These are phyloP conservation scores for Penelope pileata DNA, from an alignment of 2,113 vertebrate genomes.

Conservation along the genomic window DNA sequence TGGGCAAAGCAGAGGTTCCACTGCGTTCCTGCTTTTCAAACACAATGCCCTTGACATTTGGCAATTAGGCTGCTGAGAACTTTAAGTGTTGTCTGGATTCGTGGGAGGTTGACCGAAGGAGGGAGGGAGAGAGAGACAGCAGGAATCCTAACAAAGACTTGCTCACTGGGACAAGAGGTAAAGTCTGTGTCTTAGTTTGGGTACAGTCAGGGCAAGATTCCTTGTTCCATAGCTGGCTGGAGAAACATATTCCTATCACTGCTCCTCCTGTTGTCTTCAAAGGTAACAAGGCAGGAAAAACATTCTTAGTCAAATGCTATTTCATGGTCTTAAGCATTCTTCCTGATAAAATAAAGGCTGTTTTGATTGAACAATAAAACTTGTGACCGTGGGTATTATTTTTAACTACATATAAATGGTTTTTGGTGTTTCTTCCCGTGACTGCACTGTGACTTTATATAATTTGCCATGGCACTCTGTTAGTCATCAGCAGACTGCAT, in stretches of 20 bases:
- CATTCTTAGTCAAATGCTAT: not conserved
- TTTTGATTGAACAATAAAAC: conserved; percentile 17
- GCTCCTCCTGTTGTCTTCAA: not conserved
- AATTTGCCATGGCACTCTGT: not conserved
- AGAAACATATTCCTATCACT: not conserved
- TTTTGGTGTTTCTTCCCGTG: conserved; percentile 23
- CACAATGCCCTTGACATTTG: not conserved
- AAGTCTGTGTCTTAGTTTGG: not conserved
- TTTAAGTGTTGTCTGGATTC: not conserved
- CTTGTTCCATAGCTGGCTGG: not conserved
- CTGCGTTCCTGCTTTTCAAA: not conserved
- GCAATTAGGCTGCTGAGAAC: not conserved
- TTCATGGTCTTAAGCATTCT: not conserved
- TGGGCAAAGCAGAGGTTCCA: not conserved
- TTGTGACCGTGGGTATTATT: not conserved
- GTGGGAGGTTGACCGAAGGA: not conserved
- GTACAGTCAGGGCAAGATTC: not conserved
- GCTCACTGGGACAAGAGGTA: not conserved
- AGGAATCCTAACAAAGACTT: not conserved
- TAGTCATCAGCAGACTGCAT: not conserved
- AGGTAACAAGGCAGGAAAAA: not conserved
- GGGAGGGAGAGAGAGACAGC: not conserved
- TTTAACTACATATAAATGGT: not conserved
- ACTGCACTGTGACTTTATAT: conserved; percentile 30
- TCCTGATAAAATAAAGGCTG: conserved; percentile 7